A percentile compares a stretch with the other conserved stretches of the same genome.
phyloP scores from a whole-genome alignment of 2,113 vertebrate genomes.

The Scophthalmus maximus region DNA sequence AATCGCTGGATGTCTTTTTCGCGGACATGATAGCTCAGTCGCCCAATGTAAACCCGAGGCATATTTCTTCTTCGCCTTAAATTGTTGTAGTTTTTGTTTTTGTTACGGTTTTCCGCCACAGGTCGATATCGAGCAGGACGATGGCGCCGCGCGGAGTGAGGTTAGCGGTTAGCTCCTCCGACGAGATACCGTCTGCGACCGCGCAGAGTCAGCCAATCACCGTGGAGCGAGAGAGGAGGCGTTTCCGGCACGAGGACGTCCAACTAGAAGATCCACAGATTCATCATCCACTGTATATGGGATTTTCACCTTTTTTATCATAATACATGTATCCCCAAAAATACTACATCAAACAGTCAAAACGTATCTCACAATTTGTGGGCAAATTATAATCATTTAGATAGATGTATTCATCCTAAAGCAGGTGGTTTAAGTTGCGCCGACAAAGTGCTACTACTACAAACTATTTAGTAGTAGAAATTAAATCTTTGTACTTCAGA shows the following conservation, averaged over 20 bases:
- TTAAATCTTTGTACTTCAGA: no score
- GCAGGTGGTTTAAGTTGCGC: no score
- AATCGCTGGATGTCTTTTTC: slow-evolving; percentile 94
- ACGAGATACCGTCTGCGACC: no score
- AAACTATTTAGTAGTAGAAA: no score
- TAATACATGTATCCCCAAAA: no score
- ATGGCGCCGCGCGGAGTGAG: no score
- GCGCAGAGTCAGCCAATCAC: slow-evolving; percentile 45
- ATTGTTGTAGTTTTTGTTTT: not conserved
- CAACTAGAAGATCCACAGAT: slow-evolving; percentile 31
- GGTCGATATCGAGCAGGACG: not conserved
- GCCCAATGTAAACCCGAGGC: slow-evolving; percentile 94
- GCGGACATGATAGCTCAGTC: slow-evolving; percentile 91
- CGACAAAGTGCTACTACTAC: no score
- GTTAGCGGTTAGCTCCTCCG: not conserved
- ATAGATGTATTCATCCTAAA: no score
- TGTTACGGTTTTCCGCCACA: not conserved
- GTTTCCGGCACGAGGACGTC: slow-evolving; percentile 16
- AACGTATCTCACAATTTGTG: no score
- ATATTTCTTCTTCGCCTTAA: slow-evolving; percentile 63
- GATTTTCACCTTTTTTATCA: no score
- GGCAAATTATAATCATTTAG: no score
- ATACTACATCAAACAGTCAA: not conserved
- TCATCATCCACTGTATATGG: no score
- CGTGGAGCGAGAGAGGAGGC: rapidly evolving